Conservation (phyloP, 2,888 invertebrate genomes). For the Coremacera marginata region DNA sequence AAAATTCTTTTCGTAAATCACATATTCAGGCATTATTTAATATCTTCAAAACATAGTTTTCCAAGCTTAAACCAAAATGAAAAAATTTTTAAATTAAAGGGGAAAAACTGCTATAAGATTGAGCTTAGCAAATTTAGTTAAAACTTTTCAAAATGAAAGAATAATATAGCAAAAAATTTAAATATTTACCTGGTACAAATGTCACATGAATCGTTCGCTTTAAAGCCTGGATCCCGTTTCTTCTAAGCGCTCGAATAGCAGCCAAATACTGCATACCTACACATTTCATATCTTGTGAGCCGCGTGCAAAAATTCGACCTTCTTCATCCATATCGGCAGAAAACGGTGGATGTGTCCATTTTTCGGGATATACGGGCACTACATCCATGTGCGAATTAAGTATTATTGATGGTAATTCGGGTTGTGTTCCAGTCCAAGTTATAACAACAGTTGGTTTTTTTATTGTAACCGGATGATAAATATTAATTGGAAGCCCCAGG, state of each 20-base stretch:
- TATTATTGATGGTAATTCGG: constrained; percentile 79
- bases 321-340: constrained; percentile 85
- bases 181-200: constrained; percentile 76
- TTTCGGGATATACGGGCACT: constrained; percentile 87
- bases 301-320: constrained; percentile 84
- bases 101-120: too few species aligned
- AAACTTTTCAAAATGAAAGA: too few species aligned
- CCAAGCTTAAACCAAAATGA: too few species aligned
- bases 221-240: constrained; percentile 70
- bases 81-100: too few species aligned
- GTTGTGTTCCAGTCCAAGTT: constrained; percentile 82
- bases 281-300: constrained; percentile 86
- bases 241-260: constrained; percentile 77
- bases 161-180: too few species aligned
- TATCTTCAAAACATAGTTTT: too few species aligned
- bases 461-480: constrained; percentile 72
- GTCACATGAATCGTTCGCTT: constrained; percentile 79
- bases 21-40: too few species aligned
- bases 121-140: too few species aligned
- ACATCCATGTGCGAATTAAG: constrained; percentile 97
- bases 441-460: constrained; percentile 84
- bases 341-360: constrained; percentile 93
- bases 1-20: too few species aligned
- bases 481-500: constrained; percentile 75
- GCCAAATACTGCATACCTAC: constrained; percentile 85